phyloP scores from a whole-genome alignment of 2,113 vertebrate genomes.

The Antechinus flavipes region DNA sequence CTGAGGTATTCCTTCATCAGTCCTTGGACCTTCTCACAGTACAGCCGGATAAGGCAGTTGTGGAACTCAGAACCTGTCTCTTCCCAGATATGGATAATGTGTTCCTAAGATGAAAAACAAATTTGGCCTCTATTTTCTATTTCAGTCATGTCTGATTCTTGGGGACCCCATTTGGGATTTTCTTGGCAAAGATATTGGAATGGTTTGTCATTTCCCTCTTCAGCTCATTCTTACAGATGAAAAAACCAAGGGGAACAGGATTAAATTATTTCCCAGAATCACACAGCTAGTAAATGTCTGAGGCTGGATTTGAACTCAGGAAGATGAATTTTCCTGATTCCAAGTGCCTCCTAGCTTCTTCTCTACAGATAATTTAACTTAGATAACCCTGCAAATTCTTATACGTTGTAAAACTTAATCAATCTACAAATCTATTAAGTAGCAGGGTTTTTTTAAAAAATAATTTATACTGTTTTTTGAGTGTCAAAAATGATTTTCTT shows the following conservation, averaged over 20 bases:
- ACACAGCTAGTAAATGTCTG: not conserved
- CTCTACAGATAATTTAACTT: not conserved
- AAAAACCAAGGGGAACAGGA: not conserved
- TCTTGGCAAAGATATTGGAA: not conserved
- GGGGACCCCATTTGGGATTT: not conserved
- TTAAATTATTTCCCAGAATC: not conserved
- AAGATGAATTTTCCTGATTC: not conserved
- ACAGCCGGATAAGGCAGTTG: slow-evolving; percentile 96
- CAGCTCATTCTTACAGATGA: not conserved
- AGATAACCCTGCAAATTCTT: not conserved
- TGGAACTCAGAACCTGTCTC: slow-evolving; percentile 93
- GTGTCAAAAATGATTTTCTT: not conserved
- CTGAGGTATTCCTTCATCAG: slow-evolving; percentile 97
- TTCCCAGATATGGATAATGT: slow-evolving; percentile 95
- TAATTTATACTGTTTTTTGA: not conserved
- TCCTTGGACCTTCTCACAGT: slow-evolving; percentile 95
- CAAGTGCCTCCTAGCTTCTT: not conserved
- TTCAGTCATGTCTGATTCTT: not conserved
- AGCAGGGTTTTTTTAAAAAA: not conserved
- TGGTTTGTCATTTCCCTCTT: not conserved
- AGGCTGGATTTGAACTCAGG: not conserved
- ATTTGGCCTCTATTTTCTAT: not conserved
- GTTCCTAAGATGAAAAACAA: slow-evolving; percentile 84
- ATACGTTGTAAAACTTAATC: not conserved
- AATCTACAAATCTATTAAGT: not conserved